phyloP scores from a whole-genome alignment of 2,797 vertebrate genomes.

The Poeciliopsis infans region DNA sequence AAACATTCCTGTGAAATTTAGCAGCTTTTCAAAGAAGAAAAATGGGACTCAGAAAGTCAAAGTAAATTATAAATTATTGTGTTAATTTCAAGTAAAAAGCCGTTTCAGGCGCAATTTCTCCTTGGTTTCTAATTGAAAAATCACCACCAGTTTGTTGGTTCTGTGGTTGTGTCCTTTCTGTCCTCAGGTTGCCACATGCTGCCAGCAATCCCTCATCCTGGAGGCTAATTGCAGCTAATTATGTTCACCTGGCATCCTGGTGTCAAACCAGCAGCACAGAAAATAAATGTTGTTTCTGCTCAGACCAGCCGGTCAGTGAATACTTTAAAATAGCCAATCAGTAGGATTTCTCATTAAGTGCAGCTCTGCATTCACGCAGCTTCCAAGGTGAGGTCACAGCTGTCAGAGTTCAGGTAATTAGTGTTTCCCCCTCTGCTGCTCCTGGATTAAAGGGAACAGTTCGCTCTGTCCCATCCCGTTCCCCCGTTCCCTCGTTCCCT shows the following conservation, averaged over 20 bases:
- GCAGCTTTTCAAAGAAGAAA: not conserved
- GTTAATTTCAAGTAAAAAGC: not conserved
- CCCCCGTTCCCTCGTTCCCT: too few species aligned
- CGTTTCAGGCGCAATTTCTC: not conserved
- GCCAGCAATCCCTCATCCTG: conserved; percentile 31
- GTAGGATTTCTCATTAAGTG: conserved; percentile 37
- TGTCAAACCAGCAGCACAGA: conserved; percentile 24
- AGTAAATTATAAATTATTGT: not conserved
- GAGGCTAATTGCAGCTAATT: conserved; percentile 38
- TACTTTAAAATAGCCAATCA: conserved; percentile 35
- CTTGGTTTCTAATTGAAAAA: conserved; percentile 42
- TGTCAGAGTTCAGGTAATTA: conserved; percentile 47
- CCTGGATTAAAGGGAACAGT: conserved; percentile 44
- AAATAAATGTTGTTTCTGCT: conserved; percentile 22
- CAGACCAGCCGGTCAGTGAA: conserved; percentile 24
- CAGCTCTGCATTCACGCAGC: conserved; percentile 21
- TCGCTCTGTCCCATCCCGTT: not conserved
- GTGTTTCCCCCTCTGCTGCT: conserved; percentile 34
- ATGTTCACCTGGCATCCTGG: conserved; percentile 45
- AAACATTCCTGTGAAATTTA: too few species aligned
- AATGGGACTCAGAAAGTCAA: not conserved
- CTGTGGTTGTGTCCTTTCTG: not conserved
- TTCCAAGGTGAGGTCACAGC: conserved; percentile 23
- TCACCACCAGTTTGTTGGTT: conserved; percentile 40
- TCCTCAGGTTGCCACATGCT: conserved; percentile 16